Conservation (phyloP, 1,140 invertebrate genomes). For the Ips nitidus region DNA sequence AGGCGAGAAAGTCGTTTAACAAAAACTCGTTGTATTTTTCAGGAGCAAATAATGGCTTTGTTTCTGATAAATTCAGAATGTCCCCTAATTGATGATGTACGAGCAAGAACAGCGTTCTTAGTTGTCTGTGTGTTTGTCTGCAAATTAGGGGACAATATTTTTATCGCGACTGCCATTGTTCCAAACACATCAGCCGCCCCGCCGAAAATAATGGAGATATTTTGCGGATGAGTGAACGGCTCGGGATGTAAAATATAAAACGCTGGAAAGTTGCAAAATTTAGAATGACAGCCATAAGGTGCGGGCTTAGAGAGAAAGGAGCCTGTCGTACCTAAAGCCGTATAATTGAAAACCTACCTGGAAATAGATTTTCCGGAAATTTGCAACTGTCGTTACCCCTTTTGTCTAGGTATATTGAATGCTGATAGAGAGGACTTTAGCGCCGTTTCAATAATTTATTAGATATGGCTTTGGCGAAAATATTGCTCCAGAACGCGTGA, state of each 20-base stretch:
- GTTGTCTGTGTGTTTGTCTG: too few species aligned
- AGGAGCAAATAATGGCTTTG: too few species aligned
- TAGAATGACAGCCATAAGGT: conserved; percentile 40
- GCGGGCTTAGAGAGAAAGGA: conserved; percentile 34
- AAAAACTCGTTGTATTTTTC: too few species aligned
- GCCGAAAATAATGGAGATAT: conserved; percentile 4
- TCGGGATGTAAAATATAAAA: conserved; percentile 24
- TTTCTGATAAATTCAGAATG: too few species aligned
- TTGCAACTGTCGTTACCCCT: conserved; percentile 34
- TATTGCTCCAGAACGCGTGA: conserved; percentile 18
- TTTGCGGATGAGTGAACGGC: conserved; percentile 4
- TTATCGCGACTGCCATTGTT: background rate
- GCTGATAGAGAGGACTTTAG: conserved; percentile 27
- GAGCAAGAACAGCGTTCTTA: too few species aligned
- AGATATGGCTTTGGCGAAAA: conserved; percentile 26
- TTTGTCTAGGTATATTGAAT: conserved; percentile 25
- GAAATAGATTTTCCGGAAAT: conserved; percentile 40
- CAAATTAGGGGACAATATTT: too few species aligned
- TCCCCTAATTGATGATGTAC: too few species aligned
- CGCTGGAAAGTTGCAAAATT: conserved; percentile 23
- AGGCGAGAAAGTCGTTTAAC: too few species aligned
- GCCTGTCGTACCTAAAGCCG: conserved; percentile 37
- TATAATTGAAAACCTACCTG: conserved; percentile 42
- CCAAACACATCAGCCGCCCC: background rate
- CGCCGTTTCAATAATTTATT: conserved; percentile 30